Evolutionary conservation across 2,888 invertebrate genomes (phyloP).

Genomic region (Drosophila testacea): DNA sequence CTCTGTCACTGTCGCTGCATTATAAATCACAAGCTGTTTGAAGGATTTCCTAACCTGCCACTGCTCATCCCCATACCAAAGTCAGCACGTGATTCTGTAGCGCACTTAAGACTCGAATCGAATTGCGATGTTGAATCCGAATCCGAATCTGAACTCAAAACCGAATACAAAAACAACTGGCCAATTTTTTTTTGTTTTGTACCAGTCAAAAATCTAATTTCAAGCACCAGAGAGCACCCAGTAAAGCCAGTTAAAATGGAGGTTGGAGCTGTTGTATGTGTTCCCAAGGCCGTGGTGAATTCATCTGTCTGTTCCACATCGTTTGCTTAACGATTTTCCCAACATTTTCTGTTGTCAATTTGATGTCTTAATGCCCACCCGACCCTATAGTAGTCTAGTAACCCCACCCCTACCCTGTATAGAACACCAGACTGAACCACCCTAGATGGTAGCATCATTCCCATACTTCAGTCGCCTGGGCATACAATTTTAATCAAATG

Average conservation of each 20-base stretch:
- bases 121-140: constrained; percentile 24
- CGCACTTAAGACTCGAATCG: constrained; percentile 66
- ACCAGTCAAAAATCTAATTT: constrained; percentile 73
- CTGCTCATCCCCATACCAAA: neutral
- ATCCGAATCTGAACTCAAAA: too few species aligned
- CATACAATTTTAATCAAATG: constrained; percentile 72
- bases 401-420: neutral
- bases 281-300: constrained; percentile 40
- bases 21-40: too few species aligned
- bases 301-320: constrained; percentile 64
- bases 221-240: constrained; percentile 72
- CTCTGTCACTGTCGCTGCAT: too few species aligned
- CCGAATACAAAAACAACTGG: constrained; percentile 53
- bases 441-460: constrained; percentile 15
- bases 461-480: constrained; percentile 6
- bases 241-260: constrained; percentile 6
- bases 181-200: constrained; percentile 27
- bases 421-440: constrained; percentile 5
- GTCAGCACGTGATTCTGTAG: constrained; percentile 37
- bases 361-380: constrained; percentile 71
- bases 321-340: constrained; percentile 71
- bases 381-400: neutral
- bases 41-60: neutral
- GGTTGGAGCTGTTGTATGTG: neutral
- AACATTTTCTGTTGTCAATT: constrained; percentile 40